A percentile compares a stretch with the other conserved stretches of the same genome.
Conservation (phyloP, 2,113 vertebrate species). For the Lepus timidus region DNA sequence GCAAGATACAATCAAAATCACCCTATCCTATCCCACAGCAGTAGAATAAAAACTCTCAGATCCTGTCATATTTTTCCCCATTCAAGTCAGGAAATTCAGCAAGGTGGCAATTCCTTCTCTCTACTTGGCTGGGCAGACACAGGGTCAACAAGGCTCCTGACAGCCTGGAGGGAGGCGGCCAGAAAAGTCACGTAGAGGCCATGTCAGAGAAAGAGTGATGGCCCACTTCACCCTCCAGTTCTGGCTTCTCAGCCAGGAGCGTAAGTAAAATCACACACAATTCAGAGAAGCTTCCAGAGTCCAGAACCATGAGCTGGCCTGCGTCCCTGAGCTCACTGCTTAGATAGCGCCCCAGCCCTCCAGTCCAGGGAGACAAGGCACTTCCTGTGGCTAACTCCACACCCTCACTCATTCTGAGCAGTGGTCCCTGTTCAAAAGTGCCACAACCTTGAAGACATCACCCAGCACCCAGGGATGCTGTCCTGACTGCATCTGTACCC, state of each 20-base stretch:
- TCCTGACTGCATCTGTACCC: background rate
- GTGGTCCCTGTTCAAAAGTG: background rate
- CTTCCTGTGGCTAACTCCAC: too few relatives aligned
- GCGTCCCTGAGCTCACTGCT: background rate
- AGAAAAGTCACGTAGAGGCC: background rate
- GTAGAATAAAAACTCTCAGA: background rate
- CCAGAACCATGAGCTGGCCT: background rate
- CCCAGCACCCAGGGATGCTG: background rate
- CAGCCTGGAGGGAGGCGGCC: background rate
- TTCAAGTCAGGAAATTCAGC: constrained; percentile 9
- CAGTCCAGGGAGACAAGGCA: background rate
- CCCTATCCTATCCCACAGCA: background rate
- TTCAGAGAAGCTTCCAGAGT: background rate
- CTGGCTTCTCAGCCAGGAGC: background rate
- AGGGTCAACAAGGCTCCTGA: background rate
- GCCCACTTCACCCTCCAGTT: background rate
- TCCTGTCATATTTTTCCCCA: constrained; percentile 16
- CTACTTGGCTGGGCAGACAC: background rate
- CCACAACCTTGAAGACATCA: background rate
- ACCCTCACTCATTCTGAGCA: background rate
- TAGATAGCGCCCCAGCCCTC: background rate
- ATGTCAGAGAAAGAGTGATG: background rate
- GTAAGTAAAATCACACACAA: background rate
- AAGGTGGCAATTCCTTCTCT: background rate
- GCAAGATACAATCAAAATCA: background rate